Evolutionary conservation across 2,888 invertebrate species (phyloP), one percentile per base, ranked within the genome.

Genomic region (Stenodema calcarata): DNA sequence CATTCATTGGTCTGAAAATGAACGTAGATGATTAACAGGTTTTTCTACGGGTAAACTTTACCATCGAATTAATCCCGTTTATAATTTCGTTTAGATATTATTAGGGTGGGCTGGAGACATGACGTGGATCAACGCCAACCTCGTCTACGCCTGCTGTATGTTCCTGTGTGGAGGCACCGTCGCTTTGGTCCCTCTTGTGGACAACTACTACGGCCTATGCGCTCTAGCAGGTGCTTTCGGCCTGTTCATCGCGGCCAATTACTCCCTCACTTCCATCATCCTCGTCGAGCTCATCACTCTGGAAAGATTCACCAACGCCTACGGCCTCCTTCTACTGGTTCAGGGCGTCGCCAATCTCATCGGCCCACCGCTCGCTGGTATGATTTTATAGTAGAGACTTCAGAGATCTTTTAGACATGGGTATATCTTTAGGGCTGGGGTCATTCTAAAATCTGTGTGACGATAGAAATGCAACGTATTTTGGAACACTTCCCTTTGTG

Each of bases 341-440:
- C 97, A 98, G 91, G 98, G 98, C 1, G 91, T 98, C 44, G 97
- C 97, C 0, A 98, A 97, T 91, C 93, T 98, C 18, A 92, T 97
- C 88, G 98, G 98, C 78, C 98, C 98, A 41, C 97, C 98, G 0
- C 90, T 98, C 28, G 97, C 96, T 90, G 98, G 98, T 97, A 54
- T 16, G 50, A 12, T 16, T 70, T n/a, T n/a, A 50, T n/a, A n/a
- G n/a, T n/a, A n/a, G n/a, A n/a, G n/a, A n/a, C n/a, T n/a, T n/a
- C n/a, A n/a, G n/a, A n/a, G n/a, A n/a, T n/a, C n/a, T n/a, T n/a
- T n/a, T n/a, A n/a, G n/a, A n/a, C n/a, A n/a, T n/a, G n/a, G n/a
- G n/a, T n/a, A n/a, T n/a, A n/a, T n/a, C n/a, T n/a, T n/a, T n/a
- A n/a, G n/a, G n/a, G n/a, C n/a, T n/a, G n/a, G n/a, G n/a, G n/a